Evolutionary conservation across 2,888 invertebrate species (phyloP), one percentile per base, ranked within the genome.

Genomic region (Drosophila formosana): DNA sequence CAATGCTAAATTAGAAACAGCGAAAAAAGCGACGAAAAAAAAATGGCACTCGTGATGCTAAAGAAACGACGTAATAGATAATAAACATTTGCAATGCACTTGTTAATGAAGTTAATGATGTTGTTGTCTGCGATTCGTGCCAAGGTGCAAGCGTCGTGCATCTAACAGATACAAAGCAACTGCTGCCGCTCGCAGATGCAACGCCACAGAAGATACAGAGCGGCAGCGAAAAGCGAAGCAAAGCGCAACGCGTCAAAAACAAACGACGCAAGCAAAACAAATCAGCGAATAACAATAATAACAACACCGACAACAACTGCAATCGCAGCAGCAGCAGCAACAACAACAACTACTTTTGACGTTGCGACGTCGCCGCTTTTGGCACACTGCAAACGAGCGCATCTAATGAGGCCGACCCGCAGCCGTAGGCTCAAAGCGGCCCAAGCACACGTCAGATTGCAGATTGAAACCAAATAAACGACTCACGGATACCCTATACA

Each of bases 101-200:
- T 73, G 86, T 68, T 80, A 84, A 85, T 88, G 72, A 88, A 78
- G 86, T 85, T 82, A 71, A 84, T 80, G 71, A 84, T 75, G 68
- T 80, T 78, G 55, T 73, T 74, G 62, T 77, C 69, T 51, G 77
- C 53, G 70, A 87, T 87, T 77, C 72, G 73, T 84, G 83, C 78
- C 82, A 84, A 87, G 83, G 88, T 87, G 74, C 80, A 66, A 77
- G 66, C 63, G 60, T 64, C 64, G 73, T 75, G 70, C 81, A 83
- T 78, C 74, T 67, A 80, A 68, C 58, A 85, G 75, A 72, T 67
- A 75, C 68, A 66, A 66, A 64, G 63, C 55, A 60, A 56, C 56
- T 60, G 63, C 57, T 18, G 18, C 18, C 18, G 18, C 18, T 18
- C 18, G 18, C 18, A 58, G 55, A 75, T 55, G 47, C 55, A n/a